Evolutionary conservation across 2,888 invertebrate genomes (phyloP).

Genomic region (Molanna angustata): DNA sequence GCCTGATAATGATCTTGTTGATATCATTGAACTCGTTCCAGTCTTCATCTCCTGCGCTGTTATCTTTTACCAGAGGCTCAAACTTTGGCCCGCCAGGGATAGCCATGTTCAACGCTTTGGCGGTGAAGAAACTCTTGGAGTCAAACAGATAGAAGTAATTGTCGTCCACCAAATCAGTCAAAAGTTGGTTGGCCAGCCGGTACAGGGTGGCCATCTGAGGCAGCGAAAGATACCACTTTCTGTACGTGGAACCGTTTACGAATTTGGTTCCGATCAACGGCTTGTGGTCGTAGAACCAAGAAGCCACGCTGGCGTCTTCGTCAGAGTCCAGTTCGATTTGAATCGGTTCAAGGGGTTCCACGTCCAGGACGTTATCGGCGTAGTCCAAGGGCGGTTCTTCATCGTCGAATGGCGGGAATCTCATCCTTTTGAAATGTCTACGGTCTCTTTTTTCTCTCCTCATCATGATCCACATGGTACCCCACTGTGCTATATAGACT

Average conservation of each 20-base stretch:
- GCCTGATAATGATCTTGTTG: conserved; percentile 98
- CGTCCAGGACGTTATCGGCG: conserved; percentile 98
- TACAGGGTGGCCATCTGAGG: conserved; percentile 98
- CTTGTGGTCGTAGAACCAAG: conserved; percentile 99
- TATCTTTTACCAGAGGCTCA: conserved; percentile 97
- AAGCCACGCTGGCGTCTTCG: conserved; percentile 86
- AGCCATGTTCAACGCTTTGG: conserved; percentile 98
- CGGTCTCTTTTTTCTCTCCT: conserved; percentile 97
- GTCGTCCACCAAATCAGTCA: conserved; percentile 96
- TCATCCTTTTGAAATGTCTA: conserved; percentile 98
- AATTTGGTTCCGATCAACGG: conserved; percentile 89
- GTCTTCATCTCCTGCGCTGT: conserved; percentile 97
- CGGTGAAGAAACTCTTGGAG: conserved; percentile 99
- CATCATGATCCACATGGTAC: conserved; percentile 99
- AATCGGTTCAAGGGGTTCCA: conserved; percentile 97
- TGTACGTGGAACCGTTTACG: conserved; percentile 96
- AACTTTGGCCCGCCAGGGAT: conserved; percentile 99
- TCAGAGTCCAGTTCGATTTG: conserved; percentile 97
- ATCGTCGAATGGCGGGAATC: conserved; percentile 99
- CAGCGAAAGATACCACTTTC: conserved; percentile 92
- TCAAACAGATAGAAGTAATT: conserved; percentile 99
- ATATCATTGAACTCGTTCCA: conserved; percentile 99
- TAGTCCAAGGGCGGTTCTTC: conserved; percentile 99
- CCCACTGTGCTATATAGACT: conserved; percentile 99
- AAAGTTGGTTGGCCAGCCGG: conserved; percentile 92